A percentile compares a stretch with the other conserved stretches of the same genome.
Conservation (phyloP, 2,113 vertebrate genomes). For the Heterochromis multidens region DNA sequence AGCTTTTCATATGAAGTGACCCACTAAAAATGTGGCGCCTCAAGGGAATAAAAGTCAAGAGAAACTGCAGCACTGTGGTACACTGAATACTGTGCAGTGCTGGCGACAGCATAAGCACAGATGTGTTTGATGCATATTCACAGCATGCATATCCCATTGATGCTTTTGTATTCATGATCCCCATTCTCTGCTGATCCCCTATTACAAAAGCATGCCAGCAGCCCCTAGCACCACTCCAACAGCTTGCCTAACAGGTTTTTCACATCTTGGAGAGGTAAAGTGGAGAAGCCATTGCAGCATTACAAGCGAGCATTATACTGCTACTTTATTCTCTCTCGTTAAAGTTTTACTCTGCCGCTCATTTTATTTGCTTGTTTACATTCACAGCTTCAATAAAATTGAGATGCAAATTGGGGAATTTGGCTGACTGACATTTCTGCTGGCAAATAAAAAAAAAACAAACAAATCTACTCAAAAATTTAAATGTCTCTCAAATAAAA, state of each 20-base stretch:
- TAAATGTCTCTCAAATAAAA: not conserved
- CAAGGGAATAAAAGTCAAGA: constrained; percentile 25
- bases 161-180: constrained; percentile 61
- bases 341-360: constrained; percentile 28
- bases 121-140: constrained; percentile 60
- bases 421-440: constrained; percentile 6
- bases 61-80: constrained; percentile 12
- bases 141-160: constrained; percentile 46
- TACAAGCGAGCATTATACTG: constrained; percentile 29
- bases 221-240: constrained; percentile 25
- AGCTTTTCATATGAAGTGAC: constrained; percentile 40
- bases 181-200: constrained; percentile 48
- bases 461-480: not conserved
- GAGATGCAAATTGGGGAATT: constrained; percentile 22
- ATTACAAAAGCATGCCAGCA: constrained; percentile 48
- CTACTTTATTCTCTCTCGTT: constrained; percentile 45
- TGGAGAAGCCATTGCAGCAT: constrained; percentile 18
- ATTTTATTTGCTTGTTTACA: constrained; percentile 24
- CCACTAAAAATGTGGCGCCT: constrained; percentile 38
- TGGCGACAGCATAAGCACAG: constrained; percentile 7
- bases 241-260: constrained; percentile 48
- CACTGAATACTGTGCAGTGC: not conserved
- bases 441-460: not conserved
- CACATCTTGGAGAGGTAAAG: constrained; percentile 38
- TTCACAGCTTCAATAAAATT: constrained; percentile 19